A percentile compares a stretch with the other conserved stretches of the same genome.
phyloP scores from a whole-genome alignment of 2,797 vertebrate species.

The Phaenicophaeus curvirostris region DNA sequence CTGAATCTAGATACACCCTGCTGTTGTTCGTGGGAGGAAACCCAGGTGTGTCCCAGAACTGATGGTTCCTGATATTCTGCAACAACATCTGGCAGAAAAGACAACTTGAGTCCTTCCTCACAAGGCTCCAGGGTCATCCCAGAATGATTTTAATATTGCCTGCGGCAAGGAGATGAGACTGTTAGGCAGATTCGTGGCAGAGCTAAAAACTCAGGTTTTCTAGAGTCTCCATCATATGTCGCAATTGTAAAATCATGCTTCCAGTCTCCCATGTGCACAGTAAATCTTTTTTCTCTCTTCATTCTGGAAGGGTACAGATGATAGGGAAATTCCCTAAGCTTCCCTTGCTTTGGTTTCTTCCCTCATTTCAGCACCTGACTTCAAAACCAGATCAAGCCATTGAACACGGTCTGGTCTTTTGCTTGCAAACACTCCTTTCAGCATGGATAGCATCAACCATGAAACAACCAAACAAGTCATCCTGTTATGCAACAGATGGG shows the following conservation, averaged over 20 bases:
- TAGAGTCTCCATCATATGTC: neutral
- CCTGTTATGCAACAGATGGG: slow-evolving; percentile 10
- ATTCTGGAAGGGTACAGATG: neutral
- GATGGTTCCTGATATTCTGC: neutral
- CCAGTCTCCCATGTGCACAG: neutral
- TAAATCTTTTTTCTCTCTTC: neutral
- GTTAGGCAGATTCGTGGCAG: neutral
- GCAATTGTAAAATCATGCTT: neutral
- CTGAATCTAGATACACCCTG: neutral
- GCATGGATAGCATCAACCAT: neutral
- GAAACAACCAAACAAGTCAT: slow-evolving; percentile 21
- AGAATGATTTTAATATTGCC: neutral
- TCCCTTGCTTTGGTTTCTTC: neutral
- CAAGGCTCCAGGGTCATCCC: neutral
- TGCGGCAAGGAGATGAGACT: neutral
- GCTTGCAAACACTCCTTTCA: neutral
- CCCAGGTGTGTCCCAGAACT: neutral
- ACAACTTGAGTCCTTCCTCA: neutral
- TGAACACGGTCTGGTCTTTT: neutral
- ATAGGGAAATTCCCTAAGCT: neutral
- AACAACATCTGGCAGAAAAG: neutral
- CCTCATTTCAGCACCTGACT: neutral
- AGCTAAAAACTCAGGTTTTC: neutral
- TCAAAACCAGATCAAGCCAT: neutral
- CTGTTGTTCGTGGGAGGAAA: neutral